Evolutionary conservation across 2,888 invertebrate genomes (phyloP), one percentile per base, ranked within the genome.

Genomic region (Lithophane socia): DNA sequence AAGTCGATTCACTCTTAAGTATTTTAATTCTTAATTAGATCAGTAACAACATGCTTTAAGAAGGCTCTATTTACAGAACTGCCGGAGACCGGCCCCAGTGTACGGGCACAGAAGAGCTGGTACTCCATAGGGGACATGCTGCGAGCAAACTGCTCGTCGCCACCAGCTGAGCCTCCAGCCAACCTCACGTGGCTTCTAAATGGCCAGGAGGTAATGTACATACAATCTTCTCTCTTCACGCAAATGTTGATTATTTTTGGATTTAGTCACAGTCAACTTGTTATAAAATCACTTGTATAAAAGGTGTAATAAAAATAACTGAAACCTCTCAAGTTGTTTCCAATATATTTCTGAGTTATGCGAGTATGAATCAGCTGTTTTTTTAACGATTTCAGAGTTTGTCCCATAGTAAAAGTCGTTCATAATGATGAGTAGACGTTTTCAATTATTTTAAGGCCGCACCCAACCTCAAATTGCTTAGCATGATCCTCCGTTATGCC

Each of bases 111-210:
- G 91, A 97, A 97, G 90, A 97, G 97, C 86, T 97, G 98, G 92
- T 97, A 98, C 93, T 97, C 98, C 78, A 97, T 97, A 47, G 98
- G 98, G 42, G 98, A 98, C 89, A 97, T 97, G 92, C 96, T 98
- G 82, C 96, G 97, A 77, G 98, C 98, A 73, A 98, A 98, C 94
- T 98, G 98, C 93, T 97, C 97, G 24, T 97, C 98, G 9, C 97
- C 97, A 18, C 97, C 97, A 13, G 97, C 98, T 21, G 97, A 97
- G 86, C 98, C 98, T 0, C 97, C 97, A 8, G 97, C 98, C 52
- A 97, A 97, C 87, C 96, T 98, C 83, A 97, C 97, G 86, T 98
- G 98, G 97, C 95, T 97, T 67, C 96, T 98, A 81, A 98, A 98
- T 93, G 97, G 98, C 92, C 97, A 97, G 92, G 95, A 96, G 95